Base-by-base conservation (phyloP, 2,888 invertebrate species). In the Drosophila macrospina region DNA sequence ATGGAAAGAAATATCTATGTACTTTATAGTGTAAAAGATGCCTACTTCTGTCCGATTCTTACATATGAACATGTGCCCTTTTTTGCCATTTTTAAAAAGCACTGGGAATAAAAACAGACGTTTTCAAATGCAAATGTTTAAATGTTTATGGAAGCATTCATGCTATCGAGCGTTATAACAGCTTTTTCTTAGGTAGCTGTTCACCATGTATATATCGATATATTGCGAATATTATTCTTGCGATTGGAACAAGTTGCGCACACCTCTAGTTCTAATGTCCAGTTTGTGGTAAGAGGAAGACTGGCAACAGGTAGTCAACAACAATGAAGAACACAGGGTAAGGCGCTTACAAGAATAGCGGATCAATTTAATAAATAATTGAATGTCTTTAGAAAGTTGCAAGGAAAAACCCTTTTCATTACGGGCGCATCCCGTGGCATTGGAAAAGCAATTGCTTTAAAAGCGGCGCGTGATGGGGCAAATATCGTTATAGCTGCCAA, bases 381-480 rank as follows among this genome's bases (percentile, higher is more conserved):
- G 6, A 26, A 20, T 15, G 8, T 47, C 2, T 26, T n/a, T 20
- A 74, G 92, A 15, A 91, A 94, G 91, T 91, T 94, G 74, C 97
- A 97, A 74, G 98, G 98, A 1, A 95, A 95, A 78, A 99, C 99
- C 3, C 93, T 98, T 60, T 98, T 99, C 89, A 97, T 99, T 76
- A 98, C 98, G 28, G 99, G 99, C 42, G 99, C 98, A 13, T 98
- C 98, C 57, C 94, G 99, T 82, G 99, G 99, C 32, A 99, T 99
- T 88, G 99, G 99, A 0, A 91, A 98, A 92, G 96, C 96, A 15
- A 98, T 99, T 81, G 99, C 98, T 3, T 91, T 98, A 62, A 98
- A 98, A 93, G 96, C 96, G 1, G 98, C 98, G 0, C 75, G 78
- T 0, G 97, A 98, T 94, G 97, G 97, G 26, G 97, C 97, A 0